These are phyloP conservation scores for Sebastes nivosus DNA, from an alignment of 2,797 vertebrate species.

Conservation along the genomic window DNA sequence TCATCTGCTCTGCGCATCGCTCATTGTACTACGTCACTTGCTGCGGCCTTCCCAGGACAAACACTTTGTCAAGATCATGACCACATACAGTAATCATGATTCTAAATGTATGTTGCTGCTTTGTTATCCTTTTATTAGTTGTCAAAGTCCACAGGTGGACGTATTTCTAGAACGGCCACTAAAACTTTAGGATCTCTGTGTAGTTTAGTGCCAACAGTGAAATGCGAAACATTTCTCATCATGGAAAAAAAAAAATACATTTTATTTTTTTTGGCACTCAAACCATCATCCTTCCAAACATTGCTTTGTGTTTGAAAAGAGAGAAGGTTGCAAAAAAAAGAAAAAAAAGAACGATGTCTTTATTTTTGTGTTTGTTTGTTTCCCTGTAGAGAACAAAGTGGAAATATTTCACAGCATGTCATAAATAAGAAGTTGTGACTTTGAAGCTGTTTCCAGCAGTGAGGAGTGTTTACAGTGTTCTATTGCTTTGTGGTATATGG, in stretches of 20 bases:
- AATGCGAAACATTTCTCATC: background rate
- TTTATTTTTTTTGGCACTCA: background rate
- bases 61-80: background rate
- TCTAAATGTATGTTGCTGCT: background rate
- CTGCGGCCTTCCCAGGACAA: too few species aligned
- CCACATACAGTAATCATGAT: background rate
- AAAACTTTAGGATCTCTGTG: conserved; percentile 3
- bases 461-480: background rate
- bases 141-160: background rate
- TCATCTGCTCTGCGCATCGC: too few species aligned
- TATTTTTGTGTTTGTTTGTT: background rate
- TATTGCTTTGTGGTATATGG: background rate
- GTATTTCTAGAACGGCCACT: background rate
- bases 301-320: conserved; percentile 5
- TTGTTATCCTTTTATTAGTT: background rate
- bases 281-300: background rate
- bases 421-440: conserved; percentile 18
- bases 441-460: conserved; percentile 21
- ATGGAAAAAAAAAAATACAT: background rate
- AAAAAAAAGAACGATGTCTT: background rate
- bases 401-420: conserved; percentile 7
- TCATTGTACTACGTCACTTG: too few species aligned
- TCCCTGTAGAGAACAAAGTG: conserved; percentile 18
- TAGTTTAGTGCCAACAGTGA: background rate
- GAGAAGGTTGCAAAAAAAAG: background rate